Percentiles rank a stretch among this genome's conserved stretches.
These are phyloP conservation scores for Hiodon tergisus DNA, from an alignment of 2,113 vertebrate genomes.

Conservation along the genomic window DNA sequence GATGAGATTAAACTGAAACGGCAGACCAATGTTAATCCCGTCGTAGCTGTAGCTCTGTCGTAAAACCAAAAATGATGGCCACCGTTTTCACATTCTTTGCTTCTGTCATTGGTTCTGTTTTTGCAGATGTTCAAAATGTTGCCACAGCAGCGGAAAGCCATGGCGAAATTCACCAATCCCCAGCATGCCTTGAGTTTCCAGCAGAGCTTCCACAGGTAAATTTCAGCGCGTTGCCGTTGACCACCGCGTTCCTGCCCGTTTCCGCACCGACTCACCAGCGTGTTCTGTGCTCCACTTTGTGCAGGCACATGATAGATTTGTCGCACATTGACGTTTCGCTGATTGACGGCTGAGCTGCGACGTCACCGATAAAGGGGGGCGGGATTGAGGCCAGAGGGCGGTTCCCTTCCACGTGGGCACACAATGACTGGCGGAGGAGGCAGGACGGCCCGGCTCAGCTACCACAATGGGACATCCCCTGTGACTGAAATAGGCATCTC, in stretches of 20 bases:
- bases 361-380: not conserved
- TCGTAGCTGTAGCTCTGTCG: too few relatives aligned
- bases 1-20: too few relatives aligned
- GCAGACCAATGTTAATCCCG: too few relatives aligned
- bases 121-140: slow-evolving; percentile 89
- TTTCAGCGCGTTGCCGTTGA: not conserved
- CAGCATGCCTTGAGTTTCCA: slow-evolving; percentile 87
- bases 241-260: not conserved
- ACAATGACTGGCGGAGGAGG: too few relatives aligned
- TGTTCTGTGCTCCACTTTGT: slow-evolving; percentile 32
- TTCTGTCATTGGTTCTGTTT: not conserved
- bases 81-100: not conserved
- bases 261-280: not conserved
- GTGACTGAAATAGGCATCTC: too few relatives aligned
- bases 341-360: slow-evolving; percentile 77
- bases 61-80: too few relatives aligned
- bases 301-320: slow-evolving; percentile 97
- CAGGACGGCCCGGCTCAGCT: not conserved
- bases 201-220: slow-evolving; percentile 94
- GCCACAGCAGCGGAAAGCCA: slow-evolving; percentile 90
- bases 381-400: slow-evolving; percentile 7
- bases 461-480: too few relatives aligned
- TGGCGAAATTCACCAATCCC: slow-evolving; percentile 85
- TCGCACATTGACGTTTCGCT: slow-evolving; percentile 97
- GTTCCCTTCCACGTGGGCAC: not conserved